A percentile compares a stretch with the other conserved stretches of the same genome.
Evolutionary conservation across 1,140 invertebrate species (phyloP).

Genomic region (Drosophila santomea): DNA sequence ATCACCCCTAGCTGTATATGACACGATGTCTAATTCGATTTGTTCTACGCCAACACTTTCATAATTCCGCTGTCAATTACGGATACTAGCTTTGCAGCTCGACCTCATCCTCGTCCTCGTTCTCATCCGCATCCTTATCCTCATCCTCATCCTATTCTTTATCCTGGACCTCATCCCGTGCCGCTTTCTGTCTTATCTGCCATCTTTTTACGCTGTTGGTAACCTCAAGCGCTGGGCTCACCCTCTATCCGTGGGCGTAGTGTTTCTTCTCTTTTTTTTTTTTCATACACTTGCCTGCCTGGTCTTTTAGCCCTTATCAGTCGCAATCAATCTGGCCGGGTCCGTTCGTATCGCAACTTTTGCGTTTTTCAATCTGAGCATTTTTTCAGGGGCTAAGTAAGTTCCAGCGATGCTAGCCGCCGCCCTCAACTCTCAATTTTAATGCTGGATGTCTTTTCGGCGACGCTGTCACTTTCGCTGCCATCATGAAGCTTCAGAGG

Average conservation of each 20-base stretch:
- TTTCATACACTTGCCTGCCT: conserved; percentile 68
- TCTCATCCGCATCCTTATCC: conserved; percentile 6
- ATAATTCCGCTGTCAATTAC: conserved; percentile 80
- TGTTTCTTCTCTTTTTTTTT: conserved; percentile 14
- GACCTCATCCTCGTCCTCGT: not conserved
- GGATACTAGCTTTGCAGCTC: conserved; percentile 28
- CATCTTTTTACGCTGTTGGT: conserved; percentile 64
- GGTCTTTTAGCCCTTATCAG: conserved; percentile 65
- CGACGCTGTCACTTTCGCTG: conserved; percentile 67
- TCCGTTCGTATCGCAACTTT: conserved; percentile 79
- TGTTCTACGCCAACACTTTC: conserved; percentile 83
- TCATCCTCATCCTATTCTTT: not conserved
- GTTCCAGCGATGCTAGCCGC: conserved; percentile 52
- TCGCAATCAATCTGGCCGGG: conserved; percentile 77
- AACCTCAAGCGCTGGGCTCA: conserved; percentile 58
- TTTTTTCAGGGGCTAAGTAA: conserved; percentile 77
- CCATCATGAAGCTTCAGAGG: conserved; percentile 50
- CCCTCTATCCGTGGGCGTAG: conserved; percentile 16
- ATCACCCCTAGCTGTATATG: conserved; percentile 34
- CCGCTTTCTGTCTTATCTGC: conserved; percentile 70
- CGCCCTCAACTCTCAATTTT: conserved; percentile 24
- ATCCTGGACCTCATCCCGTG: conserved; percentile 36
- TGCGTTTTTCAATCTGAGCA: conserved; percentile 81
- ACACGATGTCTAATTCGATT: conserved; percentile 79
- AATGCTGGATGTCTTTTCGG: conserved; percentile 49